Conservation (phyloP, 2,113 vertebrate species). For the Oreamnos americanus region DNA sequence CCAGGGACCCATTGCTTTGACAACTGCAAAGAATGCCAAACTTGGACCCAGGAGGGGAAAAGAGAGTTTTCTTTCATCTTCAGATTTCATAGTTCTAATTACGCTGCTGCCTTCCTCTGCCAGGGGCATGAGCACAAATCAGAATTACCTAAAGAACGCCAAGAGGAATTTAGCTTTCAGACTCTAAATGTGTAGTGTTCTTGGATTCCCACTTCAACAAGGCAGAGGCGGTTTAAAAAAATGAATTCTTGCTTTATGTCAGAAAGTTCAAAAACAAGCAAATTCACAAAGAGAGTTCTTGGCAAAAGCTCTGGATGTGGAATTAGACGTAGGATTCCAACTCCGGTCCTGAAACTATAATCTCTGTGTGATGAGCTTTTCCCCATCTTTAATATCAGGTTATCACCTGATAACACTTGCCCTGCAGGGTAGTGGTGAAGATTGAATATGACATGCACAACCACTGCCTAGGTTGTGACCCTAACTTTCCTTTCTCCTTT, state of each 20-base stretch:
- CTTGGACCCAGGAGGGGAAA: neutral
- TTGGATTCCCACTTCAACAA: neutral
- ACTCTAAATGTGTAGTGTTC: neutral
- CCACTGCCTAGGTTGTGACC: rapidly evolving
- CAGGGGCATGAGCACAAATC: neutral
- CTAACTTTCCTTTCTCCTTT: neutral
- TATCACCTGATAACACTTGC: too few species aligned
- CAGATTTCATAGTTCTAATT: neutral
- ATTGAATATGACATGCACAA: rapidly evolving
- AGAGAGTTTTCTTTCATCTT: neutral
- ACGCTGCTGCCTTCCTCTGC: neutral
- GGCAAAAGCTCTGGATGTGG: neutral
- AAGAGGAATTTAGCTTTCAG: neutral
- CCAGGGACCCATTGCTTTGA: neutral
- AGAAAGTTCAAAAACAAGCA: neutral
- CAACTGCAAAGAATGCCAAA: neutral
- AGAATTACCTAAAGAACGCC: neutral
- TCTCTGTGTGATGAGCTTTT: too few species aligned
- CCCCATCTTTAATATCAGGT: neutral
- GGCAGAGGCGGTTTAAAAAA: neutral
- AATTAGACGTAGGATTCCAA: neutral
- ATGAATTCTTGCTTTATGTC: neutral
- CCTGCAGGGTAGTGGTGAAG: neutral
- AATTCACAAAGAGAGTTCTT: neutral
- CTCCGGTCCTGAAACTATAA: rapidly evolving